Evolutionary conservation across 1,140 invertebrate genomes (phyloP).

Genomic region (Alviniconcha marisindica): DNA sequence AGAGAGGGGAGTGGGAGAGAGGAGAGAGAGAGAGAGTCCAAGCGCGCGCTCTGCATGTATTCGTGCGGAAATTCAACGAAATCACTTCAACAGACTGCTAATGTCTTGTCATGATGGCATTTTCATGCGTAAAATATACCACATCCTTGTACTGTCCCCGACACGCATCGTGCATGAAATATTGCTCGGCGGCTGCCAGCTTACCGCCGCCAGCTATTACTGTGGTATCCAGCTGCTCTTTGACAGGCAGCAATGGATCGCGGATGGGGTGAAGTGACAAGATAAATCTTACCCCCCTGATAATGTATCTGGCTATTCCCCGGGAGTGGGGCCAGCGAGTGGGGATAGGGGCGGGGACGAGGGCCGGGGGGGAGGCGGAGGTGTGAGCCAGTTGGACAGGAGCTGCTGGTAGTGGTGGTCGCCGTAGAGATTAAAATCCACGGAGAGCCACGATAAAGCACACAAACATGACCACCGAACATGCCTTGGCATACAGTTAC

Average conservation of each 20-base stretch:
- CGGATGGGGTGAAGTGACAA: background rate
- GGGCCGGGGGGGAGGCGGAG: background rate
- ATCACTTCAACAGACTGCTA: too few species aligned
- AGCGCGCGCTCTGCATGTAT: too few species aligned
- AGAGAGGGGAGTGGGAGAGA: too few species aligned
- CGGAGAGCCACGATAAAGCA: too few species aligned
- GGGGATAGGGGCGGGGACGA: background rate
- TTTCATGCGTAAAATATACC: too few species aligned
- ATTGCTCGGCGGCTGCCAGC: background rate
- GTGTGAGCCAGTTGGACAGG: background rate
- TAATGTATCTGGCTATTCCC: background rate
- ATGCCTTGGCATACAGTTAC: too few species aligned
- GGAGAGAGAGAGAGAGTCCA: too few species aligned
- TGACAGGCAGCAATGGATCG: background rate
- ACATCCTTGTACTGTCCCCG: too few species aligned
- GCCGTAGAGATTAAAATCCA: too few species aligned
- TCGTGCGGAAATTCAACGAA: too few species aligned
- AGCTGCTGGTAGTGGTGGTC: background rate
- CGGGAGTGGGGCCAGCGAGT: background rate
- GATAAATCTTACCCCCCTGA: background rate
- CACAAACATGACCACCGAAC: too few species aligned
- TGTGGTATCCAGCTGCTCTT: background rate
- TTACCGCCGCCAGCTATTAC: background rate
- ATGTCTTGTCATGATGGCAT: too few species aligned
- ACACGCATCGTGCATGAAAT: background rate